Base-by-base conservation (phyloP, 1,140 invertebrate genomes). In the Brachionus sp. region DNA sequence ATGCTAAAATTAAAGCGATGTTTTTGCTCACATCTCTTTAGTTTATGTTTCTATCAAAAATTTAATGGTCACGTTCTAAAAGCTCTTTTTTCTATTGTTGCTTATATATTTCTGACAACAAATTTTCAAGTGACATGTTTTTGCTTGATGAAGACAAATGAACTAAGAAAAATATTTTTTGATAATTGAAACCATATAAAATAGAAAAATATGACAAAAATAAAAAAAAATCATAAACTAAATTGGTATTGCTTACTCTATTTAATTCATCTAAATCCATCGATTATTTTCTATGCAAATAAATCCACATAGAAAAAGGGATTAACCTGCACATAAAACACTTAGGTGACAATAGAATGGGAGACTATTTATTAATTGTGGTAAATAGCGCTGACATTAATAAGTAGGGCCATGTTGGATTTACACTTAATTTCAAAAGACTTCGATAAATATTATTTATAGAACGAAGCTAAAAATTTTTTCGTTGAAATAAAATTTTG, bases 81-180 rank as follows among this genome's bases (percentile, higher is more conserved):
- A 42, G 12, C 13, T 50, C 44, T 50, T 50, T 50, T 50, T 6
- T 4, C 44, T 12, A 50, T 50, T n/a, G 44, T 50, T 50, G 29
- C 29, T 29, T 2, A 29, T 46, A 3, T 3, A 46, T 46, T 46
- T n/a, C 16, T 46, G 44, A 12, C 44, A n/a, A 12, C 16, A 57
- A 57, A 50, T 19, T 19, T 57, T 57, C 50, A 57, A 57, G 50
- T 57, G 50, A 57, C 50, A 16, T 53, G 7, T 57, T 19, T 57
- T 57, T 57, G 50, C 19, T 57, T 57, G 19, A 23, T 2, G 19
- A 19, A 57, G 19, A 19, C 19, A 57, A 57, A 57, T 57, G 50
- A 57, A 57, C 50, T 57, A 57, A 6, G 50, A 57, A 57, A 57
- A 57, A 57, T 57, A 57, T 57, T 57, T 53, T 57, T 57, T 57